Conservation (phyloP, 2,113 vertebrate species). For the Seriola quinqueradiata region DNA sequence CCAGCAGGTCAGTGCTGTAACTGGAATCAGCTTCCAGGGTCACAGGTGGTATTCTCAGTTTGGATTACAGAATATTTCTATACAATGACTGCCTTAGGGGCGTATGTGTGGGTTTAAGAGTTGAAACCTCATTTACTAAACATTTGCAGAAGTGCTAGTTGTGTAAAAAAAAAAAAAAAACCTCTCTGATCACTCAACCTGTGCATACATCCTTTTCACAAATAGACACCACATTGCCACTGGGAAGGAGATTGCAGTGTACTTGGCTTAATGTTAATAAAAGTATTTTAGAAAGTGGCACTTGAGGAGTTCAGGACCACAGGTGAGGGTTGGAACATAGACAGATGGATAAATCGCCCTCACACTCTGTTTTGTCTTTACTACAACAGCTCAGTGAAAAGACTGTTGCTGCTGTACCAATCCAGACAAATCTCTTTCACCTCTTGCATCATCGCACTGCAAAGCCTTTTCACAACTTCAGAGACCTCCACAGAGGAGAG, state of each 20-base stretch:
- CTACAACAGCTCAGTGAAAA: background rate
- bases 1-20: constrained; percentile 28
- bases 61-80: constrained; percentile 2
- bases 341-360: background rate
- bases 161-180: background rate
- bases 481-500: background rate
- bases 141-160: background rate
- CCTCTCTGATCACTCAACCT: background rate
- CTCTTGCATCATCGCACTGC: background rate
- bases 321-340: background rate
- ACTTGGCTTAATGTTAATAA: background rate
- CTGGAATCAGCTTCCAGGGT: constrained; percentile 9
- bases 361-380: background rate
- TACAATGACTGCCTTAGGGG: background rate
- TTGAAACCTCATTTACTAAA: background rate
- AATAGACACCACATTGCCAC: background rate
- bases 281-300: background rate
- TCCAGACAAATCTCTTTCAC: background rate
- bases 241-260: background rate
- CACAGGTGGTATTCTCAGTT: constrained; percentile 19
- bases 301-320: background rate
- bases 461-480: background rate
- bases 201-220: background rate
- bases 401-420: background rate
- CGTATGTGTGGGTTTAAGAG: background rate